These are phyloP conservation scores for Oophaga sylvatica DNA, from an alignment of 2,797 vertebrate genomes.

Conservation along the genomic window DNA sequence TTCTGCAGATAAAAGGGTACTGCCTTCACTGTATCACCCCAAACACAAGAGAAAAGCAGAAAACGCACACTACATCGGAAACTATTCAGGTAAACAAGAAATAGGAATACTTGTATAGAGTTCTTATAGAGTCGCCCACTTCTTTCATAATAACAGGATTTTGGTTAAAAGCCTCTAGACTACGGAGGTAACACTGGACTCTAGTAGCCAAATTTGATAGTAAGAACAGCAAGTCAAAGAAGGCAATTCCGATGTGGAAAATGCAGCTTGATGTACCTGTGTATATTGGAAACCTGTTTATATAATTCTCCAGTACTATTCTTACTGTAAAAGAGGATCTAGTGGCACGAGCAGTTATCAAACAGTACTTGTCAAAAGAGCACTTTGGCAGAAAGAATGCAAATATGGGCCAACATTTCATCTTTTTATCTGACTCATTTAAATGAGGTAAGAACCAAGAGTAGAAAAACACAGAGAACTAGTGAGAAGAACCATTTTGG, in stretches of 20 bases:
- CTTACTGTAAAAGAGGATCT: no score
- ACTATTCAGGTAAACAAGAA: not conserved
- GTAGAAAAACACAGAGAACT: no score
- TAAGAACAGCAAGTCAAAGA: not conserved
- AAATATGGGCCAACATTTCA: no score
- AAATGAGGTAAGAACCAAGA: no score
- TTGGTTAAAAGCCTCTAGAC: not conserved
- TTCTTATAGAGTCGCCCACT: not conserved
- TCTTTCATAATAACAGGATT: not conserved
- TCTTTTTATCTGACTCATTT: no score
- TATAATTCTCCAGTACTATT: no score
- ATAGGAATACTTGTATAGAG: not conserved
- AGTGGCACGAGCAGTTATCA: no score
- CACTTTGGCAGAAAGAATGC: no score
- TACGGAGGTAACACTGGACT: not conserved
- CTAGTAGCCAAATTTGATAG: not conserved
- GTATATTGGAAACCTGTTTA: not conserved
- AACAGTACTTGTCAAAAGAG: no score
- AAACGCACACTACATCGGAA: not conserved
- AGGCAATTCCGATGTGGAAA: no score
- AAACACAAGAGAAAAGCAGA: not conserved
- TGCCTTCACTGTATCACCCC: not conserved
- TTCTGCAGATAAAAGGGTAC: not conserved
- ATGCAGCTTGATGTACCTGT: no score
- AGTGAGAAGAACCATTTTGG: no score